phyloP scores from a whole-genome alignment of 2,113 vertebrate species.

The Neodontobutis hainanensis region DNA sequence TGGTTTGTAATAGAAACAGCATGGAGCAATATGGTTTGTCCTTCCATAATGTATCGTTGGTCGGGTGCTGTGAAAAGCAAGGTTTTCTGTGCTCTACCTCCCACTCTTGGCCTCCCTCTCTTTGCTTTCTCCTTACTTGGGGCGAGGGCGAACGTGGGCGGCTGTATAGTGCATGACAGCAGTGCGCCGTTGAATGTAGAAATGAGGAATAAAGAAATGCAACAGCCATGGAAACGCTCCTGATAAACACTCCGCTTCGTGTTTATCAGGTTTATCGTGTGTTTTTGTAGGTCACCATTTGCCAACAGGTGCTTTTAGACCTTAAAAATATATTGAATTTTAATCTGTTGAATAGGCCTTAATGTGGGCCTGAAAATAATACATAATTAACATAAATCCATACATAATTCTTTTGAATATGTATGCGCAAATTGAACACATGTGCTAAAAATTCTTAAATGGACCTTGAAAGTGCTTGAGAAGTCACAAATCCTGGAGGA shows the following conservation, averaged over 20 bases:
- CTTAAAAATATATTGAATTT: no score
- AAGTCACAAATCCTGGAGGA: no score
- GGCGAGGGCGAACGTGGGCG: constrained; percentile 75
- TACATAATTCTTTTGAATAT: no score
- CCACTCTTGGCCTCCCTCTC: constrained; percentile 35
- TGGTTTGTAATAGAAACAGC: constrained; percentile 67
- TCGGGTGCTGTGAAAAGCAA: constrained; percentile 60
- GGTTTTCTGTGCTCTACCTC: constrained; percentile 62
- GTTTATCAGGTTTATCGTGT: constrained; percentile 10
- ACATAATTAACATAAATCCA: no score
- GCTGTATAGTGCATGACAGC: constrained; percentile 73
- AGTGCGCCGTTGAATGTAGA: constrained; percentile 71
- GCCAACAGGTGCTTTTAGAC: not conserved
- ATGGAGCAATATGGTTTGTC: constrained; percentile 65
- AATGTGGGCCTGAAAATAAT: no score
- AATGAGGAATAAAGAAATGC: constrained; percentile 65
- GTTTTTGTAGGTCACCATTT: not conserved
- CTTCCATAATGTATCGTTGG: constrained; percentile 66
- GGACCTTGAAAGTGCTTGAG: no score
- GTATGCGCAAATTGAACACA: no score
- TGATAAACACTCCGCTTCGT: constrained; percentile 48
- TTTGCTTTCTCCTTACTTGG: constrained; percentile 40
- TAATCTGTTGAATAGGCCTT: no score
- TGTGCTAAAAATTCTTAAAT: no score
- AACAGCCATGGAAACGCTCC: constrained; percentile 60